A percentile compares a stretch with the other conserved stretches of the same genome.
Evolutionary conservation across 2,113 vertebrate species (phyloP).

Genomic region (Buteo buteo): DNA sequence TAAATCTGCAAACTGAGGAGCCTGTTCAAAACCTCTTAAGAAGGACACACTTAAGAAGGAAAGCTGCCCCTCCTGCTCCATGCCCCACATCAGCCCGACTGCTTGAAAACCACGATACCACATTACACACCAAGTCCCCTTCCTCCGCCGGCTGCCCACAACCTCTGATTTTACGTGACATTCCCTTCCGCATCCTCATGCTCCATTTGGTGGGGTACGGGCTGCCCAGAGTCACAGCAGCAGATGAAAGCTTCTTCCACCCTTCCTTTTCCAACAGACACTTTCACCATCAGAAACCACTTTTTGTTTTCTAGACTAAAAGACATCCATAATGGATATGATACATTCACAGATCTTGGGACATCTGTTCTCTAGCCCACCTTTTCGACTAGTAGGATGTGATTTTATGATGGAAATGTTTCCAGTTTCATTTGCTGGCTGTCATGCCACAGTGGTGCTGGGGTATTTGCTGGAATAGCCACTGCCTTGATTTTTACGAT

Average conservation of each 20-base stretch:
- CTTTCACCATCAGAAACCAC: not conserved
- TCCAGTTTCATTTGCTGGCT: not conserved
- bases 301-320: not conserved
- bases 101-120: not conserved
- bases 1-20: constrained; percentile 3
- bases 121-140: not conserved
- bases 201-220: not conserved
- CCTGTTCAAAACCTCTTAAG: not conserved
- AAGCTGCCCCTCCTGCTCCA: not conserved
- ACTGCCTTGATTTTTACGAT: not conserved
- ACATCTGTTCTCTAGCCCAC: not conserved
- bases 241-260: not conserved
- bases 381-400: not conserved
- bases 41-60: not conserved
- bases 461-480: not conserved
- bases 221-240: not conserved
- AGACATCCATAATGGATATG: not conserved
- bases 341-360: not conserved
- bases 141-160: not conserved
- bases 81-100: not conserved
- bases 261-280: not conserved
- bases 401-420: not conserved
- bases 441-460: not conserved
- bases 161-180: fast-evolving
- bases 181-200: not conserved